These are phyloP conservation scores for Campopleginae sp. DNA, from an alignment of 2,888 invertebrate genomes.

Conservation along the genomic window DNA sequence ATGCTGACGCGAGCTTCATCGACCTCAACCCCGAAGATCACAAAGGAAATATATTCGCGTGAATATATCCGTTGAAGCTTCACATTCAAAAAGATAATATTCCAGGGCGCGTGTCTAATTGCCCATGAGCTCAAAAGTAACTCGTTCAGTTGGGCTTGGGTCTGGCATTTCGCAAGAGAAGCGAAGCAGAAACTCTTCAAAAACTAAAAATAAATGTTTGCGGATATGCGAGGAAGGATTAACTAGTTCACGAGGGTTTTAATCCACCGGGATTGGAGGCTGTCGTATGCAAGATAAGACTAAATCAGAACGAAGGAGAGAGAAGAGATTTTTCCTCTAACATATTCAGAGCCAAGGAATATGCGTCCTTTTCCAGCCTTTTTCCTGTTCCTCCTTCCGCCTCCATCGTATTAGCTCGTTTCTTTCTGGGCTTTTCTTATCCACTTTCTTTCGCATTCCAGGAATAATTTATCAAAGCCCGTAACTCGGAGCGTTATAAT, in stretches of 20 bases:
- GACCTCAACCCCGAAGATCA: neutral
- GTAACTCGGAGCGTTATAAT: slow-evolving; percentile 39
- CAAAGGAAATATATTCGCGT: neutral
- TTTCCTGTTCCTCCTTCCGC: slow-evolving; percentile 14
- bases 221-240: slow-evolving; percentile 49
- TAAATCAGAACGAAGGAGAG: slow-evolving; percentile 14
- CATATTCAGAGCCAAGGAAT: slow-evolving; percentile 24
- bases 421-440: slow-evolving; percentile 3
- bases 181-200: slow-evolving; percentile 29
- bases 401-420: slow-evolving; percentile 22
- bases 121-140: neutral
- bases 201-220: slow-evolving; percentile 64
- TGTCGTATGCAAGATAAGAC: slow-evolving; percentile 56
- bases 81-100: neutral
- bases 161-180: neutral
- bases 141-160: neutral
- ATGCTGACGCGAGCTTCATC: neutral
- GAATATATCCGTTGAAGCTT: neutral
- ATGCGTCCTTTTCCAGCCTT: slow-evolving; percentile 29
- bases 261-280: slow-evolving; percentile 57
- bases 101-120: neutral
- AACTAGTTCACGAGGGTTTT: slow-evolving; percentile 40
- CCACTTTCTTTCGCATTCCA: slow-evolving; percentile 7
- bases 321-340: slow-evolving; percentile 24
- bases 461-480: slow-evolving; percentile 57